These are phyloP conservation scores for Heliornis fulica DNA, from an alignment of 2,113 vertebrate genomes.

Conservation along the genomic window DNA sequence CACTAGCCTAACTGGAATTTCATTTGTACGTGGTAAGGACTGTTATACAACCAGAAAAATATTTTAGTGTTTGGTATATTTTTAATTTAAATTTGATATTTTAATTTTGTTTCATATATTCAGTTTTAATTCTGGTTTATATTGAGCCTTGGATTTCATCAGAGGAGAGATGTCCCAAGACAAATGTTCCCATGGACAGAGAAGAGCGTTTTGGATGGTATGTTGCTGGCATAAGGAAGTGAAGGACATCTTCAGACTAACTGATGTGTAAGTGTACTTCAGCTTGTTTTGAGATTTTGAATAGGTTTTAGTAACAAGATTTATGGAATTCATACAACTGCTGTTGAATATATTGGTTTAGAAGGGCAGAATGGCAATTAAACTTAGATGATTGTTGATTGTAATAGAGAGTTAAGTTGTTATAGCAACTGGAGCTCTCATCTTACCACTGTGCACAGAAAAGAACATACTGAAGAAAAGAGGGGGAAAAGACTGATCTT, in stretches of 20 bases:
- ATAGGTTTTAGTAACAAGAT: not conserved
- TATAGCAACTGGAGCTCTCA: conserved; percentile 51
- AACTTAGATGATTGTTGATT: conserved; percentile 33
- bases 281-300: not conserved
- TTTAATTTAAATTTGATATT: not conserved
- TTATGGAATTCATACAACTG: not conserved
- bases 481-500: not conserved
- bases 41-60: not conserved
- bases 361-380: conserved; percentile 26
- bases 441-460: not conserved
- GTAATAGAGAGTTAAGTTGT: conserved; percentile 43
- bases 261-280: not conserved
- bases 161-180: not conserved
- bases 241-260: not conserved
- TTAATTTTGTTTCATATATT: not conserved
- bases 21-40: not conserved
- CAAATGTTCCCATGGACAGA: not conserved
- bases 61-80: not conserved
- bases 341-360: conserved; percentile 1
- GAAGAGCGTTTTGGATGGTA: not conserved
- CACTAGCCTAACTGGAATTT: not conserved
- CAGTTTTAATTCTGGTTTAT: not conserved
- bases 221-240: not conserved
- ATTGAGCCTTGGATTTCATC: not conserved
- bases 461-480: not conserved